Conservation (phyloP, 2,113 vertebrate genomes). For the Alaudala cheleensis region DNA sequence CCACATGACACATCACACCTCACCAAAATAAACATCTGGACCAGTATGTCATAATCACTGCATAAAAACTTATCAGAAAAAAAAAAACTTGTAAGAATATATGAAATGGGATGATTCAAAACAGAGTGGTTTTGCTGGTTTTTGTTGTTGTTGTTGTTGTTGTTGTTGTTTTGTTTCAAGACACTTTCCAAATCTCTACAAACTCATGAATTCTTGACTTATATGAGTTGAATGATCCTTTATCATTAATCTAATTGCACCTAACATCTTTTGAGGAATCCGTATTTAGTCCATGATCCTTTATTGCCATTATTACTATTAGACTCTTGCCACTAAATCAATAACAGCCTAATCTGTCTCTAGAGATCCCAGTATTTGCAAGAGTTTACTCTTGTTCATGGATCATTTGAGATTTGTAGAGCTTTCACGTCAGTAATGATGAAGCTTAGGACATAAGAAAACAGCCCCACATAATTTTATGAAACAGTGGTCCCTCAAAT, state of each 20-base stretch:
- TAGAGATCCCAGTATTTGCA: neutral
- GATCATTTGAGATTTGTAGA: neutral
- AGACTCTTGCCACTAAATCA: neutral
- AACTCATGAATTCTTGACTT: neutral
- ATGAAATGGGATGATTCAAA: neutral
- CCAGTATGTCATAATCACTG: neutral
- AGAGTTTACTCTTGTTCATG: neutral
- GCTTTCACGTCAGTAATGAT: neutral
- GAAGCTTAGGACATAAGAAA: neutral
- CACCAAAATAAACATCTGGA: neutral
- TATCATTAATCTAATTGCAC: neutral
- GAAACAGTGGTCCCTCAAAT: neutral
- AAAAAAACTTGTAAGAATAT: neutral
- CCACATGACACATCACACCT: too few relatives aligned
- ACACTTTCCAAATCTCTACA: neutral
- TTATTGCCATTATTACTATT: neutral
- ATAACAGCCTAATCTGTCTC: neutral
- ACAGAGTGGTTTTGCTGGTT: neutral
- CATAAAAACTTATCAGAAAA: neutral
- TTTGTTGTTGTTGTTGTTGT: neutral
- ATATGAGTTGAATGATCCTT: neutral
- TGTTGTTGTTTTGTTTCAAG: neutral
- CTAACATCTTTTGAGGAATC: neutral
- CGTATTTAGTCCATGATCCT: neutral
- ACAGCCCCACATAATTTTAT: neutral